These are phyloP conservation scores for Drosophila suboccidentalis DNA, from an alignment of 2,888 invertebrate species.

Conservation along the genomic window DNA sequence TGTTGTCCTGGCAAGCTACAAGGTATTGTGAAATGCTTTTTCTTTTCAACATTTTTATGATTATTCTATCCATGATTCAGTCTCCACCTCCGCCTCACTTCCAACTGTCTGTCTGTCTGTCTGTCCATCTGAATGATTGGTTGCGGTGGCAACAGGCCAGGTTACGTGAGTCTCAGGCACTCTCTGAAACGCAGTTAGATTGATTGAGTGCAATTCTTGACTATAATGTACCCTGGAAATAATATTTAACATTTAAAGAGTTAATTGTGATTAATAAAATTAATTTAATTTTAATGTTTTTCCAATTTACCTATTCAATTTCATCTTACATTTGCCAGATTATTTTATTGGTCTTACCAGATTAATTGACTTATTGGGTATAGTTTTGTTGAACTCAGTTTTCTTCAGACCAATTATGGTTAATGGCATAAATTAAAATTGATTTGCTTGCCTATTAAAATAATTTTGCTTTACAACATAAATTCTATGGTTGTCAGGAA, in stretches of 20 bases:
- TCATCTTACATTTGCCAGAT: neutral
- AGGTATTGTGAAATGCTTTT: conserved; percentile 34
- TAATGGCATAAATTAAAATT: neutral
- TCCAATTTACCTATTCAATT: neutral
- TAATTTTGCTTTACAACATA: neutral
- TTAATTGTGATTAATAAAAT: neutral
- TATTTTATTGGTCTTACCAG: neutral
- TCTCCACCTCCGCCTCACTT: neutral
- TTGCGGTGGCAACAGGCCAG: conserved; percentile 63
- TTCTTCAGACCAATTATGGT: neutral
- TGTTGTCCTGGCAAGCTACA: conserved; percentile 36
- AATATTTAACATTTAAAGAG: neutral
- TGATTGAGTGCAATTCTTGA: conserved; percentile 1
- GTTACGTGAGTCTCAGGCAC: conserved; percentile 50
- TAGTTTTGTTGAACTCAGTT: neutral
- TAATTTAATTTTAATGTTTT: neutral
- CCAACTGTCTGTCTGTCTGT: conserved; percentile 5
- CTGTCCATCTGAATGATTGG: conserved; percentile 50
- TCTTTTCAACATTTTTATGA: conserved; percentile 66
- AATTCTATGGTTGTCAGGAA: conserved; percentile 3
- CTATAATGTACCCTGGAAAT: conserved; percentile 26
- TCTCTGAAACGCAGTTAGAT: conserved; percentile 18
- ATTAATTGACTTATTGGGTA: neutral
- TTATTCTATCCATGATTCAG: conserved; percentile 49
- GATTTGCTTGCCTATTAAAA: conserved; percentile 1